Evolutionary conservation across 1,140 invertebrate genomes (phyloP).

Genomic region (Lordiphosa stackelbergi): DNA sequence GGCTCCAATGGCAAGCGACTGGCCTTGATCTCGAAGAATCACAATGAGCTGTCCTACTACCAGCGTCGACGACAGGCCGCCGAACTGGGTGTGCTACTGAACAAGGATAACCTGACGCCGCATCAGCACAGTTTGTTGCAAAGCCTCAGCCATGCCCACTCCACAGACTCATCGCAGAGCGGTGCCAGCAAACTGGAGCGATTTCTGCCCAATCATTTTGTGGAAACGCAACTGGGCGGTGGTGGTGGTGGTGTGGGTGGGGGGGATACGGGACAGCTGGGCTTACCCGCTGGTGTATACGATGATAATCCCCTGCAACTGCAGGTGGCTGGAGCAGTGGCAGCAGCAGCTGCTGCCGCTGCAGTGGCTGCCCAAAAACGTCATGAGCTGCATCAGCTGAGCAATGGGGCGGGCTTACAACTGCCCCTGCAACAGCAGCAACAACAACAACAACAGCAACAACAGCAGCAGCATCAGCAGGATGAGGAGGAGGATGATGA

Average conservation of each 20-base stretch:
- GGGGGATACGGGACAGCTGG: conserved; percentile 7
- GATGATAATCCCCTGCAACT: conserved; percentile 59
- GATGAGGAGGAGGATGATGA: conserved; percentile 33
- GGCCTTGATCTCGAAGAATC: conserved; percentile 64
- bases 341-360: conserved; percentile 49
- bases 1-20: conserved; percentile 72
- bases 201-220: conserved; percentile 72
- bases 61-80: conserved; percentile 67
- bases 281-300: conserved; percentile 25
- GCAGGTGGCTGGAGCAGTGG: conserved; percentile 44
- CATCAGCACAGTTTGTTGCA: conserved; percentile 65
- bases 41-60: conserved; percentile 73
- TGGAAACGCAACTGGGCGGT: conserved; percentile 66
- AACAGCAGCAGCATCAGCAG: conserved; percentile 15
- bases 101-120: conserved; percentile 64
- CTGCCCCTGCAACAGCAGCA: conserved; percentile 8
- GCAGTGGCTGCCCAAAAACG: conserved; percentile 50
- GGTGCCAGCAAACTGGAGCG: conserved; percentile 67
- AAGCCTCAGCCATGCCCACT: conserved; percentile 60
- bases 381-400: conserved; percentile 41
- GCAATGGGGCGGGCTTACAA: conserved; percentile 6
- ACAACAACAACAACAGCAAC: conserved; percentile 1
- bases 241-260: conserved; percentile 20
- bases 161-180: conserved; percentile 73
- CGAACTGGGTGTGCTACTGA: conserved; percentile 61